phyloP scores from a whole-genome alignment of 2,113 vertebrate genomes.

The Tetrao urogallus region DNA sequence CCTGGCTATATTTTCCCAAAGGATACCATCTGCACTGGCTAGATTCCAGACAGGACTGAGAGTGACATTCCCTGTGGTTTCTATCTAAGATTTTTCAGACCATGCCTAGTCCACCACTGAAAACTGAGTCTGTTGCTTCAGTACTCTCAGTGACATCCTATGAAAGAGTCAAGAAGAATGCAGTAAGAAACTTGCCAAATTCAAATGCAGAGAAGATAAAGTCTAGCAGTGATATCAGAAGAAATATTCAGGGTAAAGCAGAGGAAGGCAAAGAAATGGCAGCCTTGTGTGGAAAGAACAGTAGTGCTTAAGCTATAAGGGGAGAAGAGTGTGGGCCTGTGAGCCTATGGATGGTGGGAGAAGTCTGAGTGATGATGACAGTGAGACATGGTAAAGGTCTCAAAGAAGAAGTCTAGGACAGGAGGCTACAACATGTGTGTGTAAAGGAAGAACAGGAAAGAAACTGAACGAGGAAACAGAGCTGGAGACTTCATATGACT shows the following conservation, averaged over 20 bases:
- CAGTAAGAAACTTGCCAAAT: neutral
- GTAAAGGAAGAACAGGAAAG: neutral
- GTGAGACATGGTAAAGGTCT: neutral
- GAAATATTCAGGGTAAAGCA: neutral
- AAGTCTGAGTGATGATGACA: neutral
- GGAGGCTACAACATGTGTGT: neutral
- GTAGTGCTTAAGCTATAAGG: neutral
- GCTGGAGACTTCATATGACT: neutral
- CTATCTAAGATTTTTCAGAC: neutral
- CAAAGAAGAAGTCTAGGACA: neutral
- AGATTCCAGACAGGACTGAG: neutral
- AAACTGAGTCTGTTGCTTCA: neutral
- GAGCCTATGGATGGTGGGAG: neutral
- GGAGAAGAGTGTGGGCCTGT: neutral
- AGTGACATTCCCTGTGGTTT: neutral
- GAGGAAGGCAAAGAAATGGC: neutral
- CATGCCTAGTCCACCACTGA: neutral
- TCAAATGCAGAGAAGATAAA: neutral
- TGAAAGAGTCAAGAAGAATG: neutral
- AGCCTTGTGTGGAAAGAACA: neutral
- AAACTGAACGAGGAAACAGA: conserved; percentile 14
- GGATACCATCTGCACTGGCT: neutral
- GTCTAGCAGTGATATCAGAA: neutral
- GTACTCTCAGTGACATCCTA: neutral
- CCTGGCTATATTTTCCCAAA: neutral